Percentiles rank a stretch among this genome's conserved stretches.
These are phyloP conservation scores for Arremon brunneinucha DNA, from an alignment of 2,797 vertebrate genomes.

Conservation along the genomic window DNA sequence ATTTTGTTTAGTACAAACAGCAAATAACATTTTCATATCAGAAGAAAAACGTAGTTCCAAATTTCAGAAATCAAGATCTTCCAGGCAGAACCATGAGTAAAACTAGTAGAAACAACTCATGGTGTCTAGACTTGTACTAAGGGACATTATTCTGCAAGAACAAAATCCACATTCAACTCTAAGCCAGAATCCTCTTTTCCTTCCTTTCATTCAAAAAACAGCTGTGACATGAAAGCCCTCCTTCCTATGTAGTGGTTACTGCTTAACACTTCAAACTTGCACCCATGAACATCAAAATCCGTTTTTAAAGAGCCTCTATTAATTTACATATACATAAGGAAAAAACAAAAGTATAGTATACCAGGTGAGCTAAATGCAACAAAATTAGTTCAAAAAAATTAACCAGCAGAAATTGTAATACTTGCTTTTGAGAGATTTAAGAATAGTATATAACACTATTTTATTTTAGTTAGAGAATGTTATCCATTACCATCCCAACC, in stretches of 20 bases:
- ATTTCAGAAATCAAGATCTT: neutral
- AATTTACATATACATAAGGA: neutral
- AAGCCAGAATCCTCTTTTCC: neutral
- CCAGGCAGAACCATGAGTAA: neutral
- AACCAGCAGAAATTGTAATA: fast-evolving
- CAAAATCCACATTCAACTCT: neutral
- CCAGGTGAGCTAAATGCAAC: fast-evolving
- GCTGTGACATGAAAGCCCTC: neutral
- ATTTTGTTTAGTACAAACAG: neutral
- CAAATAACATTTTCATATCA: neutral
- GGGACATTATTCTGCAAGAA: neutral
- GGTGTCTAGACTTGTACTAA: neutral
- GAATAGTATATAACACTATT: neutral
- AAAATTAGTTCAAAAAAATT: neutral
- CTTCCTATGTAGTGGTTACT: neutral
- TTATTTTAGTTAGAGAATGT: neutral
- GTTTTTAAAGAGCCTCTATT: neutral
- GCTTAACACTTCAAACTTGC: neutral
- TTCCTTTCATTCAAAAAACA: neutral
- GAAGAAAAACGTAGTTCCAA: neutral
- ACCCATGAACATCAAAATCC: neutral
- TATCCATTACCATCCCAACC: neutral
- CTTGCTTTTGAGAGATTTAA: neutral
- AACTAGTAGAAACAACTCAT: neutral
- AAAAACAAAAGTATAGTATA: neutral